Base-by-base conservation (phyloP, 2,888 invertebrate species). In the Plagodis dolabraria region DNA sequence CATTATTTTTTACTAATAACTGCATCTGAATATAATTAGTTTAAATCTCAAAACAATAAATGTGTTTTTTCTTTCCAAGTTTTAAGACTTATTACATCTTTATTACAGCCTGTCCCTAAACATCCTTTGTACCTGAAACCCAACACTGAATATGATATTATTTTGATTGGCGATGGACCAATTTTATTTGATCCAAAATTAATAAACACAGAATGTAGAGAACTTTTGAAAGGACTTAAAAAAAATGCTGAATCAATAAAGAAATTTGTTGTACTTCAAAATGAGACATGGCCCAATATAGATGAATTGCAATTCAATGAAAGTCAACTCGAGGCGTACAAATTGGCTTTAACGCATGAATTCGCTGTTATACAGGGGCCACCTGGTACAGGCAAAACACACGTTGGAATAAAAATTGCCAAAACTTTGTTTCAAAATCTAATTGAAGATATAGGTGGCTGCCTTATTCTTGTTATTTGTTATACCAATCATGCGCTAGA, bases 351-450 rank as follows among this genome's bases (percentile, higher is more conserved):
- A 6, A 95, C 94, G 0, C 93, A 94, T 63, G 95, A 97, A 77
- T 94, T 97, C 68, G 94, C 94, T 0, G 92, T 97, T 0, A 96
- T 97, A 67, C 97, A 97, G 86, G 97, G 98, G 0, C 97, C 97
- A 1, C 97, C 97, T 0, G 97, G 98, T 5, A 97, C 97, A 0
- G 98, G 97, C 0, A 97, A 97, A 89, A 97, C 97, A 0, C 96
- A 93, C 78, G 82, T 97, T 8, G 97, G 96, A 0, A 87, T 96
- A 5, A 95, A 96, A 86, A 93, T 98, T 12, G 94, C 96, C 0
- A 86, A 94, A 68, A 92, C 94, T 0, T 79, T 97, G n/a, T 75
- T 97, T 7, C 74, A 93, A 53, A 96, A 96, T 76, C 52, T 86
- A 33, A 69, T n/a, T n/a, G n/a, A 77, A 10, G 5, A 59, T 6